phyloP scores from a whole-genome alignment of 2,113 vertebrate genomes.

The Rhea americana region DNA sequence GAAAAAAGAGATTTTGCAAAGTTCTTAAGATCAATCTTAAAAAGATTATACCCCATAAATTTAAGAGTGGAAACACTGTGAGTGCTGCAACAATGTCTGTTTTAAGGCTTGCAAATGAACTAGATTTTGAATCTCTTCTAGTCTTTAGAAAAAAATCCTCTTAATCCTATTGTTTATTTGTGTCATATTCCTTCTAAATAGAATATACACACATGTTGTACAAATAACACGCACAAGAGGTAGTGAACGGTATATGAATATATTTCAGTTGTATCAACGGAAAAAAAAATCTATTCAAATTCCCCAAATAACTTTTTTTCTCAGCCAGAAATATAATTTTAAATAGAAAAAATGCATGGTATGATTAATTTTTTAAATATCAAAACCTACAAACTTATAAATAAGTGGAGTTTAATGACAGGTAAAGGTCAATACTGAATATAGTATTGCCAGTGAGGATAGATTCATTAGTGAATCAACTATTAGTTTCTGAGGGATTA shows the following conservation, averaged over 20 bases:
- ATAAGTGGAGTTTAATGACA: neutral
- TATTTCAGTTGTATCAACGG: neutral
- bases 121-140: neutral
- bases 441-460: neutral
- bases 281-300: neutral
- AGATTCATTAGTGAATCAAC: constrained; percentile 2
- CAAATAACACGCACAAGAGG: neutral
- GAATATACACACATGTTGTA: neutral
- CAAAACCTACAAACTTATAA: neutral
- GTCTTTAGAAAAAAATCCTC: neutral
- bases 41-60: neutral
- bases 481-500: neutral
- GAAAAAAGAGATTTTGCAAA: neutral
- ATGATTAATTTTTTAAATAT: neutral
- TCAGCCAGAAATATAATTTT: neutral
- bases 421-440: neutral
- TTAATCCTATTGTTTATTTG: neutral
- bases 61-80: neutral
- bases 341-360: neutral
- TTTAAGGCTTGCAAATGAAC: neutral
- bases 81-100: neutral
- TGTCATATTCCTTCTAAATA: neutral
- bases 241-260: neutral
- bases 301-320: neutral
- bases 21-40: neutral